Percentiles rank a stretch among this genome's conserved stretches.
phyloP scores from a whole-genome alignment of 2,113 vertebrate species.

The Nestor notabilis region DNA sequence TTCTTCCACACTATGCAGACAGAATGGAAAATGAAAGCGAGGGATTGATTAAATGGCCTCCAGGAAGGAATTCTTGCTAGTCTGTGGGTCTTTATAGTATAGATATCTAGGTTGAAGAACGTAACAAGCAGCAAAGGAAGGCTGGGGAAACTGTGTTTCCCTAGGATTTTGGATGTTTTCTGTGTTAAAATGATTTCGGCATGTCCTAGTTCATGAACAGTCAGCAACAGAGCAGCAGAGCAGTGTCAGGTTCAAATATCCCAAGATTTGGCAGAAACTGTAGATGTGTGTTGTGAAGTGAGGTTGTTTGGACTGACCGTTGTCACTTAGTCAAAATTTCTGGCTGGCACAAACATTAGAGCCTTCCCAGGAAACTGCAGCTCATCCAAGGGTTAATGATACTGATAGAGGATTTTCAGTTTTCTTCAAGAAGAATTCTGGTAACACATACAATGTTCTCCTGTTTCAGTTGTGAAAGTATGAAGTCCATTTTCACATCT shows the following conservation, averaged over 20 bases:
- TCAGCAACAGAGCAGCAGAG: background rate
- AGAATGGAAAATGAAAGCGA: background rate
- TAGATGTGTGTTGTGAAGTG: background rate
- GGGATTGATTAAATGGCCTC: background rate
- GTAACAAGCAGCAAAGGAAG: background rate
- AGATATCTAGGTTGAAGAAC: background rate
- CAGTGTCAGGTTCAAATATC: background rate
- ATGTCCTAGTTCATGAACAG: background rate
- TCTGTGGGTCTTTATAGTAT: background rate
- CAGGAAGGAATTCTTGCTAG: background rate
- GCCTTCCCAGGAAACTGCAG: background rate
- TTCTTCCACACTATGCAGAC: background rate
- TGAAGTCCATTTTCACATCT: background rate
- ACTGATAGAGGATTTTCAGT: background rate
- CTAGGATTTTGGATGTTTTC: background rate
- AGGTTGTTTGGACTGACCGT: background rate
- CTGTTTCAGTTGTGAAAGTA: background rate
- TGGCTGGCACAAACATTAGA: background rate
- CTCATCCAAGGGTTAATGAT: background rate
- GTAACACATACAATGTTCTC: background rate
- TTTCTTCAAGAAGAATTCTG: background rate
- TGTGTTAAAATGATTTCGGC: background rate
- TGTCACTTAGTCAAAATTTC: background rate
- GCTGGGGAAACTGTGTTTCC: fast-evolving
- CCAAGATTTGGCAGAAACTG: background rate